Base-by-base conservation (phyloP, 2,888 invertebrate genomes). In the Rotaria socialis region DNA sequence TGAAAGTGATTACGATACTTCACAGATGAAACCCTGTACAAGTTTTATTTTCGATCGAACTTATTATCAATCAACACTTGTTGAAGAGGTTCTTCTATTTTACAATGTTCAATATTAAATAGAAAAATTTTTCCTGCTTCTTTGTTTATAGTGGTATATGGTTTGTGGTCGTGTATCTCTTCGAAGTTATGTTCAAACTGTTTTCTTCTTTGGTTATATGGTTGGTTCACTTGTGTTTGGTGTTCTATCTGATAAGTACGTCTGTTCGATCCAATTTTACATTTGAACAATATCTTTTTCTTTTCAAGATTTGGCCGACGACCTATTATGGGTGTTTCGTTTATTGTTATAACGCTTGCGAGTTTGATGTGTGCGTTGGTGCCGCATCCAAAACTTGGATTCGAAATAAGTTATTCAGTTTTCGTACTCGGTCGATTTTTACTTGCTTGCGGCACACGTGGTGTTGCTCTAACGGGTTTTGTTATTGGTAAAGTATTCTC, bases 141-240 rank as follows among this genome's bases (percentile, higher is more conserved):
- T 27, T 35, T 19, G 6, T 16, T 19, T 67, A 16, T 41, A 67
- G 67, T 84, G 84, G 84, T 0, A n/a, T 7, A 50, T 84, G 52
- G 84, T 84, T 84, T 84, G 84, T 47, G 7, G 8, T 84, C 84
- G 84, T 8, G 24, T 47, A 84, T 50, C 84, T 27, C 27, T 84
- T 14, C 24, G n/a, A 84, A 27, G n/a, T 50, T 47, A 19, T 84
- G 84, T 27, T 52, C 84, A 84, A 84, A 50, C 27, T n/a, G n/a
- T 52, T 50, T 84, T 50, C 22, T 84, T 84, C 16, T 50, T 84
- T 84, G 84, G 84, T 27, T 50, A 50, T 84, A 47, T 84, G 47
- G 52, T 84, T n/a, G 84, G 84, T 27, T 84, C 84, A 52, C 14
- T 84, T 84, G 52, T 84, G 6, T 52, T 84, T 19, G 84, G 84